Base-by-base conservation (phyloP, 1,140 invertebrate genomes). In the Caenorhabditis remanei region DNA sequence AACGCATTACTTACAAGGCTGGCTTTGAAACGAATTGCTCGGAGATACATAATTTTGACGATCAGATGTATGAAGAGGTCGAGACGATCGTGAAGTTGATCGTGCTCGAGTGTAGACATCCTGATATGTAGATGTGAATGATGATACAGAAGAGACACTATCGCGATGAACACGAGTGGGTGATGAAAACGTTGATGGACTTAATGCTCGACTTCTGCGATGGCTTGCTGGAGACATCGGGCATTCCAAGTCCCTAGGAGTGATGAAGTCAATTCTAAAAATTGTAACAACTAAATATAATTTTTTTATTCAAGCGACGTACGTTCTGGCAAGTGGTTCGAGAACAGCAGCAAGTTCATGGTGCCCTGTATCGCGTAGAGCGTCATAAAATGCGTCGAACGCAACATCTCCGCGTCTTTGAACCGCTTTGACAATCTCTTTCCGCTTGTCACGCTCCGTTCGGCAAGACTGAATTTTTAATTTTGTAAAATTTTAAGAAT, bases 381-480 rank as follows among this genome's bases (percentile, higher is more conserved):
- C 85, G 16, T 85, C 55, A 79, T 85, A 85, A 41, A 85, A 67
- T 48, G 63, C 46, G 50, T 85, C 50, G 65, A 75, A 85, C 48
- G 85, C 85, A n/a, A 53, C 63, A 85, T 85, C 85, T 79, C 85
- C 85, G 4, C 85, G 85, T 55, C 46, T 32, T 50, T 85, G 63
- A 16, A 85, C 65, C 9, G 85, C 63, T 79, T 85, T 85, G 4
- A 85, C 46, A 24, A 85, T 50, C 32, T 85, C 85, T 48, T 32
- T 32, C 11, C 85, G 65, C 21, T 50, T 53, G 4, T 85, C 67
- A 13, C 63, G 67, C n/a, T 40, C 85, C 14, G 85, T 75, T 24
- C 55, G 32, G 11, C 67, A 53, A 2, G 82, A 84, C 85, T 85
- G 6, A 75, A 85, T 75, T 41, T 53, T 43, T 43, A 6, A 7